These are phyloP conservation scores for Eufriesea mexicana DNA, from an alignment of 1,140 invertebrate species.

Conservation along the genomic window DNA sequence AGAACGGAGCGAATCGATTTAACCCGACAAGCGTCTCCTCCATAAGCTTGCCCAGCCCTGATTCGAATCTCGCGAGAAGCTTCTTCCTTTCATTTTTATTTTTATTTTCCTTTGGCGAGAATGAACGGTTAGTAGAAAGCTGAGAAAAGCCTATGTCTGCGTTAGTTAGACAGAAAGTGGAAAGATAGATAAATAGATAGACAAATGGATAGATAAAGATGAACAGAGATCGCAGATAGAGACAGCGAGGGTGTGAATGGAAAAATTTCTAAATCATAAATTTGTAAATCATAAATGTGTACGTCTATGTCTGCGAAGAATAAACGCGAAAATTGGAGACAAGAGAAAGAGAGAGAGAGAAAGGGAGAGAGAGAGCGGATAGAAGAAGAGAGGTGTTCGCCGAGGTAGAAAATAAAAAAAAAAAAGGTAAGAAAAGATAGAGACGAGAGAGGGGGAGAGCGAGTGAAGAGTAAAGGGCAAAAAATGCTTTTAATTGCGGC, in stretches of 20 bases:
- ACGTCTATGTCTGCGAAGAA: neutral
- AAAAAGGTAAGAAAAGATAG: slow-evolving; percentile 22
- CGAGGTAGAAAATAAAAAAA: slow-evolving; percentile 31
- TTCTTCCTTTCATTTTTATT: neutral
- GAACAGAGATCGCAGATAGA: neutral
- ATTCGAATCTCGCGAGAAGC: slow-evolving; percentile 52
- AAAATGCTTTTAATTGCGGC: slow-evolving; percentile 65
- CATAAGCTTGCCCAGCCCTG: slow-evolving; percentile 77
- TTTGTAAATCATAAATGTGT: neutral
- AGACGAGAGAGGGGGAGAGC: slow-evolving; percentile 35
- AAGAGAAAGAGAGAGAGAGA: neutral
- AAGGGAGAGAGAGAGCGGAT: neutral
- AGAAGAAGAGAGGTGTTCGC: slow-evolving; percentile 11
- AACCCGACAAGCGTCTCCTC: slow-evolving; percentile 55
- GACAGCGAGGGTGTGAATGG: slow-evolving; percentile 30
- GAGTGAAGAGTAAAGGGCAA: slow-evolving; percentile 35
- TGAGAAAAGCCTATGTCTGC: slow-evolving; percentile 55
- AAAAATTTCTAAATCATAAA: neutral
- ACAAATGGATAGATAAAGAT: slow-evolving; percentile 27
- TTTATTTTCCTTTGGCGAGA: slow-evolving; percentile 26
- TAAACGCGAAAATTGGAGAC: slow-evolving; percentile 3
- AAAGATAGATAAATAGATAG: neutral
- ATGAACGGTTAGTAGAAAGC: slow-evolving; percentile 73
- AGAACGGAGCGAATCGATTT: slow-evolving; percentile 22
- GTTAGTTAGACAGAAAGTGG: slow-evolving; percentile 52